Percentiles rank a stretch among this genome's conserved stretches.
These are phyloP conservation scores for Pyrrhia umbra DNA, from an alignment of 2,888 invertebrate species.

Conservation along the genomic window DNA sequence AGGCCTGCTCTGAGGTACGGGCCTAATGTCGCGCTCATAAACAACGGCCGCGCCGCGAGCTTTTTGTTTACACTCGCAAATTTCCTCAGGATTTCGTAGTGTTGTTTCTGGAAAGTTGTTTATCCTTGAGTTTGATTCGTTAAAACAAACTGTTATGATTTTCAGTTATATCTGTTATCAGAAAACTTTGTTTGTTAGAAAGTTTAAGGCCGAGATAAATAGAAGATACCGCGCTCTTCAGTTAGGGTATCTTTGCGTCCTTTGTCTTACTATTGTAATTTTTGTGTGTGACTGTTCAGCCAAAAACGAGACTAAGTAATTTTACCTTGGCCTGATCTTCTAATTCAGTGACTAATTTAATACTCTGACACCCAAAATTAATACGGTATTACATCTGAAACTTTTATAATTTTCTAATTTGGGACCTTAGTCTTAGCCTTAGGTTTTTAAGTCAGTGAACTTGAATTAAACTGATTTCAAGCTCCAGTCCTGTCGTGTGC, in stretches of 20 bases:
- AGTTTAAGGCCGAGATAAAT: slow-evolving; percentile 10
- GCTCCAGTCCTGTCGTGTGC: slow-evolving; percentile 11
- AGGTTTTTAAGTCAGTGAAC: slow-evolving; percentile 10
- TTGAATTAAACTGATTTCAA: slow-evolving; percentile 28
- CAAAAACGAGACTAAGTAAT: too few species aligned
- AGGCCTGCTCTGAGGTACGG: slow-evolving; percentile 27
- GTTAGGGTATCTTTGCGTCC: background rate
- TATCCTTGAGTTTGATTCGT: slow-evolving; percentile 3
- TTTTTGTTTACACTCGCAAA: slow-evolving; percentile 41
- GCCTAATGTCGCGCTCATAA: slow-evolving; percentile 41
- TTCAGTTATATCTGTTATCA: slow-evolving; percentile 3
- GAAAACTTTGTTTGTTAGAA: slow-evolving; percentile 22
- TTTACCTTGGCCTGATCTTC: too few species aligned
- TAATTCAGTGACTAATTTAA: too few species aligned
- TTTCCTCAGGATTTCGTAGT: background rate
- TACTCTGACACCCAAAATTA: too few species aligned
- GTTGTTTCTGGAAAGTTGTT: background rate
- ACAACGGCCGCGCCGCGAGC: slow-evolving; percentile 15
- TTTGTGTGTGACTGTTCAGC: background rate
- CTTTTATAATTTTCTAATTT: too few species aligned
- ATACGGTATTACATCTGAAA: too few species aligned
- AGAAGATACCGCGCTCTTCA: too few species aligned
- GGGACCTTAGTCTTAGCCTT: background rate
- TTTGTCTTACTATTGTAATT: background rate
- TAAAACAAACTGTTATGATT: slow-evolving; percentile 5